Percentiles rank a stretch among this genome's conserved stretches.
Evolutionary conservation across 1,140 invertebrate species (phyloP).

Genomic region (Bombus fervidus): DNA sequence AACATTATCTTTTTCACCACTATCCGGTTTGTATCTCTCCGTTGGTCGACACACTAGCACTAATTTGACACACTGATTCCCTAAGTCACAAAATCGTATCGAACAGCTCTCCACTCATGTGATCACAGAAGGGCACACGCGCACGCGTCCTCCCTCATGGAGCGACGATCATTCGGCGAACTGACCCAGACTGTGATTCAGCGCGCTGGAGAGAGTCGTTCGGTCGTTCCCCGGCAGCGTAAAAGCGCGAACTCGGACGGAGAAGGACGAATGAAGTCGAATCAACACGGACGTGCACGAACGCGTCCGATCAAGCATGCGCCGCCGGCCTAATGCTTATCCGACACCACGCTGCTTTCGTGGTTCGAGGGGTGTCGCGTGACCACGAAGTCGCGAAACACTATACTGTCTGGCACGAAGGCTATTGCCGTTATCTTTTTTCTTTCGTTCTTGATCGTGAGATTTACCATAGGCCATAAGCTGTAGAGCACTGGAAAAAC

Average conservation of each 20-base stretch:
- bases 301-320: constrained; percentile 37
- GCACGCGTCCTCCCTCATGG: constrained; percentile 58
- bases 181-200: constrained; percentile 68
- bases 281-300: constrained; percentile 23
- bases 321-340: constrained; percentile 37
- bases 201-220: constrained; percentile 49
- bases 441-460: constrained; percentile 57
- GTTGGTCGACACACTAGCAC: constrained; percentile 27
- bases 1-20: constrained; percentile 61
- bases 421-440: constrained; percentile 62
- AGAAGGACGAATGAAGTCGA: neutral
- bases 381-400: constrained; percentile 64
- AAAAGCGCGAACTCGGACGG: constrained; percentile 27
- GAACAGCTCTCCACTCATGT: constrained; percentile 63
- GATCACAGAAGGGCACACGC: constrained; percentile 63
- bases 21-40: constrained; percentile 3
- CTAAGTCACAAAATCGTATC: constrained; percentile 50
- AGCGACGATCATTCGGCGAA: constrained; percentile 63
- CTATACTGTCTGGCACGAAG: constrained; percentile 67
- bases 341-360: constrained; percentile 54
- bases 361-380: constrained; percentile 64
- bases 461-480: constrained; percentile 57
- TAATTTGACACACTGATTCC: constrained; percentile 18
- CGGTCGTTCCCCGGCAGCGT: constrained; percentile 30
- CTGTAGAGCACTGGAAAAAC: constrained; percentile 31